A percentile compares a stretch with the other conserved stretches of the same genome.
These are phyloP conservation scores for Acleris laterana DNA, from an alignment of 2,888 invertebrate species.

Conservation along the genomic window DNA sequence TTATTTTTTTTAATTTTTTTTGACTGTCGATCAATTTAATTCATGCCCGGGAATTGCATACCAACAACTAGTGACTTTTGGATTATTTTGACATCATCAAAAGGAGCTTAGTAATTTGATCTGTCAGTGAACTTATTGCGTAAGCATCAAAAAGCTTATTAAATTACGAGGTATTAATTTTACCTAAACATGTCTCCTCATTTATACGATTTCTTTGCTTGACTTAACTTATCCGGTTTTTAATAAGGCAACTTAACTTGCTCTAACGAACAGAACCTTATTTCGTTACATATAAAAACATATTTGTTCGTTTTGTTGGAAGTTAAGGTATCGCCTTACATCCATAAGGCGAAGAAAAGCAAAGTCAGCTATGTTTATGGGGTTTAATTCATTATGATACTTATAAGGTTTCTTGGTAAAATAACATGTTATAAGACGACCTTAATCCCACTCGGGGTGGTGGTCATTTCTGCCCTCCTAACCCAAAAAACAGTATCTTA, in stretches of 20 bases:
- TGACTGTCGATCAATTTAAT: no score
- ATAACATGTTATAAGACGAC: conserved; percentile 11
- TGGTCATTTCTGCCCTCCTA: no score
- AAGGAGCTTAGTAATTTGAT: no score
- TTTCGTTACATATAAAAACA: background rate
- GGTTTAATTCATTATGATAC: conserved; percentile 10
- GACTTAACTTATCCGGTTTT: background rate
- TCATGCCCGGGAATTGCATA: no score
- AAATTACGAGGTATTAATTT: background rate
- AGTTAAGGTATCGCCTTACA: conserved; percentile 7
- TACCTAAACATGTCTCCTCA: background rate
- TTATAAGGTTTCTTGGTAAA: conserved; percentile 20
- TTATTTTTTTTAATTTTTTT: no score
- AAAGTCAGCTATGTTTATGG: conserved; percentile 13
- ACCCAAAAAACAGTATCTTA: no score
- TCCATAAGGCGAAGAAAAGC: conserved; percentile 1
- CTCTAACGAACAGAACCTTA: background rate
- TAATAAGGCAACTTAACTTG: background rate
- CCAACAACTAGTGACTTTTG: no score
- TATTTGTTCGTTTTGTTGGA: background rate
- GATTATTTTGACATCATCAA: no score
- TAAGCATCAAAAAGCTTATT: no score
- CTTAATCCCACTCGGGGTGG: background rate
- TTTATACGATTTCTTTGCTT: conserved; percentile 1
- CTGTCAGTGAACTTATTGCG: no score